Evolutionary conservation across 2,113 vertebrate genomes (phyloP), one percentile per base, ranked within the genome.

Genomic region (Trematocara unimaculatum): DNA sequence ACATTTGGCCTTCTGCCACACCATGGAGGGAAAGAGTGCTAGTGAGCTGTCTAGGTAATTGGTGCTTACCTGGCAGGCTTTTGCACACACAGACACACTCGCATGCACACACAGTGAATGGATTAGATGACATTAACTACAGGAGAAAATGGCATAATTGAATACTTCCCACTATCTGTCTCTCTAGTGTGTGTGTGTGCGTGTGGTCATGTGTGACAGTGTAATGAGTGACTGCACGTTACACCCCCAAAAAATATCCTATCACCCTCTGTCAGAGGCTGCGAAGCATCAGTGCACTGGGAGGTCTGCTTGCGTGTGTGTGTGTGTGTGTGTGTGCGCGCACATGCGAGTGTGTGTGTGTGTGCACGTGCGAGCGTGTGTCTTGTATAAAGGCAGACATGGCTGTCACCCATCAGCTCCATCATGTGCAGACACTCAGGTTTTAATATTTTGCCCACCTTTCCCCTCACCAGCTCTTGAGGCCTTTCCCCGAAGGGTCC

Each of bases 391-490:
- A 89, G 83, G 78, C 88, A 91, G 87, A 95, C 84, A 62, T 79
- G 82, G 91, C 92, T 93, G 94, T 95, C 94, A 95, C 93, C 94
- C 91, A 92, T 96, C 96, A 95, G 91, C 92, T 92, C 94, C 91
- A 88, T 94, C 94, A 94, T 91, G 84, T 82, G 86, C 86, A 93
- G 90, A 92, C 93, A 92, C 83, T 62, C 81, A 72, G 83, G 67
- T 92, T 94, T 94, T 93, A 93, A 94, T 94, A 81, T 89, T 29
- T 29, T 5, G n/a, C 88, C 29, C 23, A n/a, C 31, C n/a, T 26
- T 38, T 47, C 40, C 15, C 18, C 58, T 11, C n/a, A 4, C 45
- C 12, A 77, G 56, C 84, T 55, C 81, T 49, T 45, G 62, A 82
- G 87, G 67, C 81, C 74, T 67, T 72, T 55, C 90, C 83, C 88